Evolutionary conservation across 2,113 vertebrate genomes (phyloP).

Genomic region (Haplotaxodon microlepis): DNA sequence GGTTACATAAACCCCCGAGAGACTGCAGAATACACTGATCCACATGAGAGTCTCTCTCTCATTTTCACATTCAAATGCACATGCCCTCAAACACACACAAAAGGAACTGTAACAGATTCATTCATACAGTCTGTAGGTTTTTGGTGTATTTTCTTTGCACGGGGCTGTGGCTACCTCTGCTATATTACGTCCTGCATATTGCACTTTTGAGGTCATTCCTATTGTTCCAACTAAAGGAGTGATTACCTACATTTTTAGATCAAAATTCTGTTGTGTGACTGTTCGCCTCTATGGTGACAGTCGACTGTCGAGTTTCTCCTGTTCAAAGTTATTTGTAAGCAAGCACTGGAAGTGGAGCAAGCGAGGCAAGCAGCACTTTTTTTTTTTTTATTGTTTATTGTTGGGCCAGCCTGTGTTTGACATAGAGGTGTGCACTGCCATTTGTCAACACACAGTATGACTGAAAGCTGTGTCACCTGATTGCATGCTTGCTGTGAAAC

Average conservation of each 20-base stretch:
- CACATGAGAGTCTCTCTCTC: not conserved
- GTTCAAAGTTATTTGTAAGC: not conserved
- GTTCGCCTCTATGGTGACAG: not conserved
- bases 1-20: constrained; percentile 43
- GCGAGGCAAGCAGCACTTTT: not conserved
- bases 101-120: not conserved
- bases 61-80: not conserved
- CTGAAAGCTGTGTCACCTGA: not conserved
- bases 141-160: not conserved
- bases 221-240: not conserved
- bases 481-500: not conserved
- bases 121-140: not conserved
- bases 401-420: constrained; percentile 45
- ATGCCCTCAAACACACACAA: not conserved
- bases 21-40: not conserved
- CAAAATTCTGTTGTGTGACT: not conserved
- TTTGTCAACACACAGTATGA: constrained; percentile 44
- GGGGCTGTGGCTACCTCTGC: not conserved
- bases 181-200: not conserved
- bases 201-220: not conserved
- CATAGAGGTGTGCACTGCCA: constrained; percentile 54
- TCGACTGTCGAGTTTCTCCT: not conserved
- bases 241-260: not conserved
- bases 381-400: not conserved
- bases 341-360: not conserved